Base-by-base conservation (phyloP, 2,888 invertebrate species). In the Meiosimyza decipiens region DNA sequence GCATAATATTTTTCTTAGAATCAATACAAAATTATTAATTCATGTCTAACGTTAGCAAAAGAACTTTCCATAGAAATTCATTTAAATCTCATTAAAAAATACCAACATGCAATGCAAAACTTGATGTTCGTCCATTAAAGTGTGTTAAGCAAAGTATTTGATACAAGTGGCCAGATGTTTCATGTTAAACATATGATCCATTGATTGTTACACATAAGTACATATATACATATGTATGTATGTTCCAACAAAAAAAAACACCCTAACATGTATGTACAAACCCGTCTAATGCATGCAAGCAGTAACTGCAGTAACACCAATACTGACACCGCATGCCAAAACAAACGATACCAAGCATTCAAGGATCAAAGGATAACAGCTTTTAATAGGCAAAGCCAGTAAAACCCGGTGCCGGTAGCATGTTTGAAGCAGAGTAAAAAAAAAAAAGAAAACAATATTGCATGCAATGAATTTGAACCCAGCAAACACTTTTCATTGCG, bases 101-200 rank as follows among this genome's bases (percentile, higher is more conserved):
- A 47, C 40, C 63, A 47, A 63, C 16, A 63, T 40, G 40, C n/a
- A 47, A 18, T 63, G 47, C n/a, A n/a, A 49, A 47, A 40, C 16
- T n/a, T 9, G 49, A 40, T 9, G 40, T 40, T 40, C 40, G 40
- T 40, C 40, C 40, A 40, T 9, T 2, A 40, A 15, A 40, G 15
- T 16, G 15, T 62, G 62, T 62, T 15, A 62, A 62, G 62, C 40
- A 16, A 62, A 47, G 47, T 11, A 33, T n/a, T 22, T 50, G 15
- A 50, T 13, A 51, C 52, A 51, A n/a, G 50, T 51, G 52, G 28
- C 16, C 52, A 22, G 16, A 65, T 65, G 65, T 47, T 62, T 47
- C 40, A n/a, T 33, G 47, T 62, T 22, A 28, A 70, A 70, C 63
- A 70, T 63, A 52, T 70, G 63, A 70, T 63, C 63, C 62, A 63